Conservation (phyloP, 2,888 invertebrate species). For the Drosophila ezoana region DNA sequence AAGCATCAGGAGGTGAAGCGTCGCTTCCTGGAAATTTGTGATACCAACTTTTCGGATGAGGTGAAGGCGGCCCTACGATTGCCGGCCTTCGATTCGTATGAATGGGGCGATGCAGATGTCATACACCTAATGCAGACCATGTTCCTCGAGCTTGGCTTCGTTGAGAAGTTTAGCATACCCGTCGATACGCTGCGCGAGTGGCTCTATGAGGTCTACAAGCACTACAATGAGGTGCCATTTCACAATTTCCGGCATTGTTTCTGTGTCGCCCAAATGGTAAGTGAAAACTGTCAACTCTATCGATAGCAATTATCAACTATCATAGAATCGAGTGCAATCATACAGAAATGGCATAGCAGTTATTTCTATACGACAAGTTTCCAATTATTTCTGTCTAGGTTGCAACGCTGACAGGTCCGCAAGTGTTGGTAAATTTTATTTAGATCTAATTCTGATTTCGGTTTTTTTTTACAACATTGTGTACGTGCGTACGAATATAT, state of each 20-base stretch:
- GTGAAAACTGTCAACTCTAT: conserved; percentile 60
- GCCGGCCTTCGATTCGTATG: conserved; percentile 91
- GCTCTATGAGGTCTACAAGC: conserved; percentile 91
- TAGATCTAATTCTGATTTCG: no score
- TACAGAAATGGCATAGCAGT: no score
- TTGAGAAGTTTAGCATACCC: conserved; percentile 91
- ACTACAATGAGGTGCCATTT: conserved; percentile 94
- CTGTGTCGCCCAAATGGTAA: conserved; percentile 94
- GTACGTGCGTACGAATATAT: no score
- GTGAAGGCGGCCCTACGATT: conserved; percentile 84
- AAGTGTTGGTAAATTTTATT: no score
- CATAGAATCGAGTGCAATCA: no score
- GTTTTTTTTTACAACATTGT: no score
- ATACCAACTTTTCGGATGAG: conserved; percentile 85
- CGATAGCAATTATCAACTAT: no score
- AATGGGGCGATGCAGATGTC: conserved; percentile 93
- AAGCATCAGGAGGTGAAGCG: conserved; percentile 85
- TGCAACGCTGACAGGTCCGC: no score
- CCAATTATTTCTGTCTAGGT: no score
- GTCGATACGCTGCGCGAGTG: conserved; percentile 89
- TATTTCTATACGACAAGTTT: no score
- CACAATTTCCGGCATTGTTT: conserved; percentile 95
- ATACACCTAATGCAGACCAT: conserved; percentile 91
- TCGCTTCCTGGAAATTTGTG: conserved; percentile 85
- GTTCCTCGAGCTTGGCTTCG: conserved; percentile 92